Conservation (phyloP, 2,113 vertebrate genomes). For the Sebastes fasciatus region DNA sequence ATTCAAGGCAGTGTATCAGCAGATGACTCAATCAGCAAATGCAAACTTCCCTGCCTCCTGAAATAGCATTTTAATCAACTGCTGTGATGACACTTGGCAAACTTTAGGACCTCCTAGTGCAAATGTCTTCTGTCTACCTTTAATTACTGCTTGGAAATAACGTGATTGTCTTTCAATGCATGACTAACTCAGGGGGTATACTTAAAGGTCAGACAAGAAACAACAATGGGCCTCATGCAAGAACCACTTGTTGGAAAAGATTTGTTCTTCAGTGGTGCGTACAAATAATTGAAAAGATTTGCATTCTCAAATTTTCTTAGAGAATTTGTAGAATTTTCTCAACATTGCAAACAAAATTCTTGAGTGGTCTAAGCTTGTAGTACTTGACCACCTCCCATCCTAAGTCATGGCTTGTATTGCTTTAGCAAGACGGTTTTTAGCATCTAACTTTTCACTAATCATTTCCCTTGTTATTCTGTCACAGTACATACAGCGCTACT, state of each 20-base stretch:
- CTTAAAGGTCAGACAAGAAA: conserved; percentile 3
- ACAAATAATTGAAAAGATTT: not conserved
- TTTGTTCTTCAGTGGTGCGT: not conserved
- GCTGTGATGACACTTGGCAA: conserved; percentile 25
- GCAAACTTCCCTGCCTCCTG: conserved; percentile 38
- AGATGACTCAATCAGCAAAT: conserved; percentile 16
- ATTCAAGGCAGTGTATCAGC: conserved; percentile 14
- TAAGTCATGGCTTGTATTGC: not conserved
- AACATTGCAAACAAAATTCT: not conserved
- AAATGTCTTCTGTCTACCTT: conserved; percentile 29
- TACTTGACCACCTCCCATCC: not conserved
- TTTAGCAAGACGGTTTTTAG: not conserved
- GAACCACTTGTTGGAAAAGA: not conserved
- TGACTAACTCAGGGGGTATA: not conserved
- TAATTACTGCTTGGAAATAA: conserved; percentile 39
- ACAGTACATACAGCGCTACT: not conserved
- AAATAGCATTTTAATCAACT: conserved; percentile 47
- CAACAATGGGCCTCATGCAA: conserved; percentile 1
- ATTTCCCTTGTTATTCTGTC: not conserved
- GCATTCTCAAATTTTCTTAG: not conserved
- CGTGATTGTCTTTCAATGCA: not conserved
- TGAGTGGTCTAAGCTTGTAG: not conserved
- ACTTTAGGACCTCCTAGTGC: conserved; percentile 6
- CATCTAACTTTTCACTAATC: not conserved
- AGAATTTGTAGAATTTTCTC: not conserved